Evolutionary conservation across 1,140 invertebrate species (phyloP), one percentile per base, ranked within the genome.

Genomic region (Diabrotica virgifera): DNA sequence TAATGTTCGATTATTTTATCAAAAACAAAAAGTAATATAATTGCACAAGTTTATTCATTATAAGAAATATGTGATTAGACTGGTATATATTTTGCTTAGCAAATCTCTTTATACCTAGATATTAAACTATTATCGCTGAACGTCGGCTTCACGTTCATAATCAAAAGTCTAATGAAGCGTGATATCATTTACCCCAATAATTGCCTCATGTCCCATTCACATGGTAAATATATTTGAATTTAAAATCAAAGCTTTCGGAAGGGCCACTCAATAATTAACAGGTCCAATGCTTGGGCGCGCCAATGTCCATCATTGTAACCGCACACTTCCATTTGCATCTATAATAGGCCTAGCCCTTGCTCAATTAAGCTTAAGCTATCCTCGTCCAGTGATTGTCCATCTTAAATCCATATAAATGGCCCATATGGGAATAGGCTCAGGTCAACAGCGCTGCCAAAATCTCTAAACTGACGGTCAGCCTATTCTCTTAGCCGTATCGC

Each of bases 371-470:
- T 64, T 69, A 70, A 65, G 72, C 64, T 69, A 67, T 72, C 63
- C 68, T 64, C 61, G 67, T 67, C 63, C 63, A 67, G 64, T 67
- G 70, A 68, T 69, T 73, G 72, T 75, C 67, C 71, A 73, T 76
- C 76, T 77, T 76, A 77, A 77, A 76, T 76, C 74, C 74, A 71
- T 71, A 74, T 76, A 76, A 77, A 77, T 75, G 71, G 71, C 69
- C 72, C 74, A 75, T 74, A 71, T 72, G 76, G 74, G 74, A 76
- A 76, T 72, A 68, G 65, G 57, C 62, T 61, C 62, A 59, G 65
- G 66, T 68, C 60, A 67, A 59, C 62, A 59, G 63, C 61, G 68
- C 64, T 52, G 65, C 66, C 60, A 59, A 69, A 68, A 66, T 69
- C 68, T 62, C 57, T 59, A 59, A 69, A 70, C 66, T 58, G 52